phyloP scores from a whole-genome alignment of 2,888 invertebrate species.

The Drosophila robusta region DNA sequence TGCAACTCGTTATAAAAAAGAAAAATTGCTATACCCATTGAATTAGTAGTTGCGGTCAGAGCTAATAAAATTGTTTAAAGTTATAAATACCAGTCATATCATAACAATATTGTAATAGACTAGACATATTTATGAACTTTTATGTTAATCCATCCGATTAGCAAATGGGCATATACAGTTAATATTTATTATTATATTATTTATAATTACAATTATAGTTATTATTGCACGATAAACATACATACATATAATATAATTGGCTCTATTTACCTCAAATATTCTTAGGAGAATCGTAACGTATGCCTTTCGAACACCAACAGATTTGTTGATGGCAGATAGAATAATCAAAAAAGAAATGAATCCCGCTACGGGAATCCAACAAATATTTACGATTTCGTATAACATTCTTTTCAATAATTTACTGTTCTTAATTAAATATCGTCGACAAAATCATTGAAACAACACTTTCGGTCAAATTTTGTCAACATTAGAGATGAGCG shows the following conservation, averaged over 20 bases:
- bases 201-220: too few species aligned
- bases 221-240: background rate
- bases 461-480: slow-evolving; percentile 1
- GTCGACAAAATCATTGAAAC: slow-evolving; percentile 4
- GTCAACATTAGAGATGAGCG: slow-evolving; percentile 8
- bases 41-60: too few species aligned
- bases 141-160: too few species aligned
- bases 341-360: slow-evolving; percentile 91
- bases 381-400: slow-evolving; percentile 51
- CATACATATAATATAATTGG: background rate
- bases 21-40: too few species aligned
- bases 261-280: slow-evolving; percentile 93
- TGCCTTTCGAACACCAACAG: slow-evolving; percentile 93
- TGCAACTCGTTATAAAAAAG: too few species aligned
- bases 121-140: too few species aligned
- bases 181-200: too few species aligned
- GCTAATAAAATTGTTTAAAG: too few species aligned
- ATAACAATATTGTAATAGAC: too few species aligned
- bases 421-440: slow-evolving; percentile 7
- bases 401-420: slow-evolving; percentile 53
- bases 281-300: slow-evolving; percentile 95
- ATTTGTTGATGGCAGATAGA: slow-evolving; percentile 96
- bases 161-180: too few species aligned
- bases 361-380: slow-evolving; percentile 88
- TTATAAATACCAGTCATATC: too few species aligned